Conservation (phyloP, 1,140 invertebrate genomes). For the Nebria ingens region DNA sequence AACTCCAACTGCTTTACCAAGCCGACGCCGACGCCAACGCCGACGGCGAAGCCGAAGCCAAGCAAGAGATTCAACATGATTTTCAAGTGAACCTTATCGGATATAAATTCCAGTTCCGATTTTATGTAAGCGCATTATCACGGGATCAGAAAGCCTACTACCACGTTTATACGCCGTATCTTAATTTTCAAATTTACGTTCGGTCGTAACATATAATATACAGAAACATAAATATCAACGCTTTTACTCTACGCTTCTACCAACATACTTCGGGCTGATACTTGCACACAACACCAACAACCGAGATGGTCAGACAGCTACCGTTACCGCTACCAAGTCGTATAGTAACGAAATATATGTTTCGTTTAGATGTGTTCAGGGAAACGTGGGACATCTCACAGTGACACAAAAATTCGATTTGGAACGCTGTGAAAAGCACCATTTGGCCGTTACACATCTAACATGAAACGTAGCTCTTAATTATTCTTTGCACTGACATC, state of each 20-base stretch:
- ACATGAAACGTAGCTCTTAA: too few relatives aligned
- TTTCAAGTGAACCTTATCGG: neutral
- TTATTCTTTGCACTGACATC: too few relatives aligned
- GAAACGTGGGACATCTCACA: too few relatives aligned
- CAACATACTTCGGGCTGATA: too few relatives aligned
- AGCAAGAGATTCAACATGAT: neutral
- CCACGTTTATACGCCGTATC: neutral
- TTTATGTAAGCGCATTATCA: neutral
- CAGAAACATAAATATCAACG: neutral
- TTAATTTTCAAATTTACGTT: neutral
- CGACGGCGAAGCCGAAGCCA: neutral
- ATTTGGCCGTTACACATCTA: too few relatives aligned
- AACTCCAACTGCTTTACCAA: neutral
- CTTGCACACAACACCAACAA: too few relatives aligned
- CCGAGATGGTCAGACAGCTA: too few relatives aligned
- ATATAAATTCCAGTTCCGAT: neutral
- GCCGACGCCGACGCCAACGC: neutral
- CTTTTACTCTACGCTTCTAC: too few relatives aligned
- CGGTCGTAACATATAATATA: too few relatives aligned
- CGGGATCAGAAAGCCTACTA: neutral
- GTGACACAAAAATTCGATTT: neutral
- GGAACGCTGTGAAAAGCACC: neutral
- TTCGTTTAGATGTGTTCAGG: too few relatives aligned
- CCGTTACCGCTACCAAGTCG: too few relatives aligned
- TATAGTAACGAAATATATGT: too few relatives aligned